Evolutionary conservation across 2,113 vertebrate species (phyloP), one percentile per base, ranked within the genome.

Genomic region (Pholis gunnellus): DNA sequence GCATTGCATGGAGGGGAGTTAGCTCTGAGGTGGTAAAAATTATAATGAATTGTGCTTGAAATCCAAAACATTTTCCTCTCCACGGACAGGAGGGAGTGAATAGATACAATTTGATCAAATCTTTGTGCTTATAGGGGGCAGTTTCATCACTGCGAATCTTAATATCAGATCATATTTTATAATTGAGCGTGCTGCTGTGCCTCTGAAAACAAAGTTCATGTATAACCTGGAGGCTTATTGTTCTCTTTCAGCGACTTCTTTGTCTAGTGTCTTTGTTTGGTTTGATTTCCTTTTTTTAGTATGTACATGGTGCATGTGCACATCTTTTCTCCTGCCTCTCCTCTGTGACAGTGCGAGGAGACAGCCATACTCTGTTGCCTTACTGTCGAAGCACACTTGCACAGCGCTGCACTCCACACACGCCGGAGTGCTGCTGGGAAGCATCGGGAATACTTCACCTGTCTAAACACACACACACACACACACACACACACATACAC

Each of bases 381-480:
- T 46, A 54, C 75, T 77, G 70, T 75, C 40, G 81, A 67, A 84
- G 65, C 78, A 73, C 34, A 69, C 71, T 75, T 71, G 31, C 31
- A 31, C 3, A 67, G 27, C 81, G 86, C 72, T 50, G 84, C 70
- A 82, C 81, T 90, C 34, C 81, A 81, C 77, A 74, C 68, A 79
- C 3, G 74, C 71, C 78, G 74, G 72, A 88, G 75, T 79, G 87
- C 81, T 85, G 59, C 78, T 86, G 84, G 72, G 75, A 90, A 89
- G 86, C 81, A 72, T 10, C 29, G 69, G 86, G 83, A 81, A 82
- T 81, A 69, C 67, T 72, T 75, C 65, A 61, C 52, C 69, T 73
- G 70, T 68, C 78, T 75, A 36, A 67, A 86, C 65, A 42, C 72
- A 46, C 68, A 79, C 20, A 42, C 72, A 46, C 68, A 79, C 20